Base-by-base conservation (phyloP, 2,797 vertebrate species). In the Potorous gilbertii region DNA sequence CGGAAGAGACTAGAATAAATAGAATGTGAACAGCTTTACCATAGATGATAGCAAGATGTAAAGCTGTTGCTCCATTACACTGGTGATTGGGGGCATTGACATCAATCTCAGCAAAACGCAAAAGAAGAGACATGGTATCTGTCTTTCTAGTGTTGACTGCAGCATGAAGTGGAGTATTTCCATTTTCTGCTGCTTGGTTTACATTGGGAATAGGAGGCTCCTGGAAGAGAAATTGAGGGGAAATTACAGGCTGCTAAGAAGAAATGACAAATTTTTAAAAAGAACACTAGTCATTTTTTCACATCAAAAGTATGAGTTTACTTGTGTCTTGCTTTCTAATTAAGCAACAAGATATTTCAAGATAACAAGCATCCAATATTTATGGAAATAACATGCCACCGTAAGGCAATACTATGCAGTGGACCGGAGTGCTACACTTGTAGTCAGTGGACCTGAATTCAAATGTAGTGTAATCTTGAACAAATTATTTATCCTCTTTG, bases 21-120 rank as follows among this genome's bases (percentile, higher is more conserved):
- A 50, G 50, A 50, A 87, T 87, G 74, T 87, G 21, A 50, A 4
- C 6, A 90, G 56, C 31, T 16, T 97, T 87, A 94, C 94, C 56
- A 57, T n/a, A 56, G 31, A 54, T 90, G 91, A 81, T 5, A 92
- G 91, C 92, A 92, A 91, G 0, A 4, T 97, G 62, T 50, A 95
- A 94, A 62, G 93, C 81, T 54, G 14, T 89, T 3, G 91, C 95
- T 94, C 96, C 93, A 92, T 94, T 57, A 46, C 90, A 92, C 0
- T 93, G 92, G 55, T 24, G 56, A 90, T 98, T 96, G 56, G 90
- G 56, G 95, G 96, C 24, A 54, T 92, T 55, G 16, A 3, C 94
- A 62, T 97, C 94, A 52, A 56, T 98, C 97, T 95, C 94, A 95
- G 97, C 97, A 55, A 95, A 97, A 94, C 34, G 57, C 54, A 97